These are phyloP conservation scores for Xenopus laevis DNA, from an alignment of 2,113 vertebrate genomes.

Conservation along the genomic window DNA sequence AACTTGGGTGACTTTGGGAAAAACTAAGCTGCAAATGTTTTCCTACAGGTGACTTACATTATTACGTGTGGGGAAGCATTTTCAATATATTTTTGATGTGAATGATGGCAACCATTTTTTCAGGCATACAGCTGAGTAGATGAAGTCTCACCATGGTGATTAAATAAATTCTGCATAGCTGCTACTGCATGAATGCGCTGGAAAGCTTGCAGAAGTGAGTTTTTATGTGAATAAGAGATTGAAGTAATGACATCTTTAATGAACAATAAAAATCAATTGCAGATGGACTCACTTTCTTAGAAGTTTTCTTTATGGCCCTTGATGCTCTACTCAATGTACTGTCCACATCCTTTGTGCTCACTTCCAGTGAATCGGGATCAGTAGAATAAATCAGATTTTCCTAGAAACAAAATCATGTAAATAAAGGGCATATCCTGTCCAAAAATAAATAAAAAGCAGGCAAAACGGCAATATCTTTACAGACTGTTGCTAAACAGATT, in stretches of 20 bases:
- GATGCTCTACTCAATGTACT: conserved; percentile 97
- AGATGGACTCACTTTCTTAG: conserved; percentile 79
- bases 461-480: not conserved
- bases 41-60: no score
- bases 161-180: no score
- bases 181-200: no score
- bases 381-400: conserved; percentile 88
- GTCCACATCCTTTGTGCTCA: conserved; percentile 97
- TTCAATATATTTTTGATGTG: no score
- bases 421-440: conserved; percentile 4
- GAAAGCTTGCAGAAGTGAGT: no score
- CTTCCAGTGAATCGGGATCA: conserved; percentile 89
- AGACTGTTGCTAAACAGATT: conserved; percentile 4
- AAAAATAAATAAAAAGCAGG: not conserved
- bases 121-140: no score
- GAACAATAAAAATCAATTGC: conserved; percentile 15
- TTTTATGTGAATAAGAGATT: no score
- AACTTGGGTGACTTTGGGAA: no score
- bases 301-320: conserved; percentile 96
- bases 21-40: no score
- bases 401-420: conserved; percentile 61
- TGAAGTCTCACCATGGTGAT: no score
- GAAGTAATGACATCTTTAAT: not conserved
- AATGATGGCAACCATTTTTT: no score
- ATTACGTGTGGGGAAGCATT: no score